These are phyloP conservation scores for Aleadryas rufinucha DNA, from an alignment of 2,113 vertebrate species.

Conservation along the genomic window DNA sequence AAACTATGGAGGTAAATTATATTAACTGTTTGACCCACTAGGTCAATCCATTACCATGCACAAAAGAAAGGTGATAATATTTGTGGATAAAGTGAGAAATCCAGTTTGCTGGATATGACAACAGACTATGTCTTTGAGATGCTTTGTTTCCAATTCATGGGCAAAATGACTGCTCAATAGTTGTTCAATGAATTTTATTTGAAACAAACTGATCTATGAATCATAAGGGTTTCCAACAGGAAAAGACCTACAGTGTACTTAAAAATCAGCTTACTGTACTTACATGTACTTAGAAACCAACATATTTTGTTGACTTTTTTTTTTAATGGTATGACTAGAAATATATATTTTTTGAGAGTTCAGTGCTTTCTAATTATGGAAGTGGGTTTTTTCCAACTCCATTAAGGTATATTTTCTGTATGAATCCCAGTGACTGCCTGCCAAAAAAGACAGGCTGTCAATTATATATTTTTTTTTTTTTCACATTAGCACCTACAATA, in stretches of 20 bases:
- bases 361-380: neutral
- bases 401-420: neutral
- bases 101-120: neutral
- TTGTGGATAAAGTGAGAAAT: neutral
- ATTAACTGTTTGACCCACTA: neutral
- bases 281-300: neutral
- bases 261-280: neutral
- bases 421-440: neutral
- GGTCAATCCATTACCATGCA: neutral
- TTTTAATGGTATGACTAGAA: neutral
- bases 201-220: neutral
- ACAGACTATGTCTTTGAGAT: neutral
- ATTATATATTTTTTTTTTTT: neutral
- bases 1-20: neutral
- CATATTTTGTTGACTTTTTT: rapidly evolving
- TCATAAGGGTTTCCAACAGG: neutral
- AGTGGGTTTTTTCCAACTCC: rapidly evolving
- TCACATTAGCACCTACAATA: neutral
- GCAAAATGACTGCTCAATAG: neutral
- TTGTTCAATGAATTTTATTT: neutral
- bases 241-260: neutral
- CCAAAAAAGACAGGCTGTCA: neutral
- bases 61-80: neutral
- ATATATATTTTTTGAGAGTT: neutral
- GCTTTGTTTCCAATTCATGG: neutral